Base-by-base conservation (phyloP, 1,140 invertebrate genomes). In the Agrilus planipennis region DNA sequence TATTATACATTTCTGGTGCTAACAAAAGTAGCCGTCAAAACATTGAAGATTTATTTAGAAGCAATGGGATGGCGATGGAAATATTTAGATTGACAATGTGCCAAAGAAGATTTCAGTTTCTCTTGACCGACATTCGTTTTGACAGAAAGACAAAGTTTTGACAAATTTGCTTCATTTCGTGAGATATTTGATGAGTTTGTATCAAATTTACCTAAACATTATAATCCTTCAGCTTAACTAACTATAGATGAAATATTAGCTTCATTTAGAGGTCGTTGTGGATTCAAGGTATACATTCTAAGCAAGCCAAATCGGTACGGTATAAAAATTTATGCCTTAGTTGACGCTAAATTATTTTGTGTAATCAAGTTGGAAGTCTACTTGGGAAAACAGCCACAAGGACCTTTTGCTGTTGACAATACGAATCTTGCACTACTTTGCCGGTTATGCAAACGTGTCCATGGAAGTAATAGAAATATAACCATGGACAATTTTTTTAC, bases 191-290 rank as follows among this genome's bases (percentile, higher is more conserved):
- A 59, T 18, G 55, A 41, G 21, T 59, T 62, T 51, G 44, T 64
- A 19, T 30, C 35, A 12, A 62, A 65, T 46, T 58, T 50, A 44
- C 45, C 53, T 45, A 36, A 46, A 29, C 41, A 41, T 41, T 63
- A 60, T 42, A 45, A 47, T 39, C 38, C 49, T 7, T 44, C 47
- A 12, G 45, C 34, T 22, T 45, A 53, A 39, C 45, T 52, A 17
- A 55, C 52, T 34, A 52, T 67, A 22, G 64, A 68, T 51, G 64
- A 68, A 53, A 64, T 61, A 48, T 42, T 68, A 11, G 34, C 57
- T 16, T 37, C 47, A 25, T 69, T 65, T 50, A 34, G 56, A 29
- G 65, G 64, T n/a, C 44, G 53, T 16, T 67, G 61, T 40, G 15
- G 16, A 19, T 69, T 68, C 38, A 46, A 55, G 30, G 46, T 60